phyloP scores from a whole-genome alignment of 2,797 vertebrate genomes.

The Aldrovandia affinis region DNA sequence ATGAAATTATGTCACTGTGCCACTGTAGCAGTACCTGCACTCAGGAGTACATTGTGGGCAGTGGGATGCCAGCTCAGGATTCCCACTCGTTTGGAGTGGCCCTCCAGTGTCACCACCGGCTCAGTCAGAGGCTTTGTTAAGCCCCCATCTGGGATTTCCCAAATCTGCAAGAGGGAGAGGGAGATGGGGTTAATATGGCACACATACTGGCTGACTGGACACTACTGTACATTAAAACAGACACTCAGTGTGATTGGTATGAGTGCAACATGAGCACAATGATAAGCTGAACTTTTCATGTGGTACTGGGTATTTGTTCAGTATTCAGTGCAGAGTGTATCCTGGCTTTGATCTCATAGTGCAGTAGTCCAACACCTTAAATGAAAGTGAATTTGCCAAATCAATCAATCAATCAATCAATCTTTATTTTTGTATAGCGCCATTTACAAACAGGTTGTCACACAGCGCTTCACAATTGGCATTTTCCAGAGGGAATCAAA shows the following conservation, averaged over 20 bases:
- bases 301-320: background rate
- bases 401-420: background rate
- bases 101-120: conserved; percentile 85
- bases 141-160: conserved; percentile 79
- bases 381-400: background rate
- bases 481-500: too few species aligned
- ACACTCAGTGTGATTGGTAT: background rate
- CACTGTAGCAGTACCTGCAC: conserved; percentile 74
- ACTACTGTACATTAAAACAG: conserved; percentile 21
- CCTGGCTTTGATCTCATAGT: too few species aligned
- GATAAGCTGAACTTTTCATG: too few species aligned
- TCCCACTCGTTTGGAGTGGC: conserved; percentile 89
- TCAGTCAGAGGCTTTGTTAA: conserved; percentile 73
- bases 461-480: too few species aligned
- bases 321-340: background rate
- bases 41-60: conserved; percentile 88
- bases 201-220: background rate
- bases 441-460: too few species aligned
- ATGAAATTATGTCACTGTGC: too few species aligned
- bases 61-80: conserved; percentile 91
- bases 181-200: too few species aligned
- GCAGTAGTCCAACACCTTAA: background rate
- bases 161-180: conserved; percentile 71
- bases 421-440: too few species aligned
- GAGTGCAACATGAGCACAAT: too few species aligned